Conservation (phyloP, 2,797 vertebrate genomes). For the Oryzias sinensis region DNA sequence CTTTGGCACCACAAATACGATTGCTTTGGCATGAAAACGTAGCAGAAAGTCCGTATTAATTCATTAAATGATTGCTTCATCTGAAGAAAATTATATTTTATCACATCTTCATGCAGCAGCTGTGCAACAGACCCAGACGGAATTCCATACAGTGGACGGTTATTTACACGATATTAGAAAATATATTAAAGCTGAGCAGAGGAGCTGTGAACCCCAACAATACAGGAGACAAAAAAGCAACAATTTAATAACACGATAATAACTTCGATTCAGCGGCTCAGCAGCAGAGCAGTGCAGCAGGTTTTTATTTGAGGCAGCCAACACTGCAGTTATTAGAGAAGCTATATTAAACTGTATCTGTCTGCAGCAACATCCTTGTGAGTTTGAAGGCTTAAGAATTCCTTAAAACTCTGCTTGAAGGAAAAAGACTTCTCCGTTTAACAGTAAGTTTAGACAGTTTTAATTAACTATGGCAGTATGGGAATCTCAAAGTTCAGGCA, state of each 20-base stretch:
- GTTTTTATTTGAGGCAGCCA: conserved; percentile 8
- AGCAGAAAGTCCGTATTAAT: too few species aligned
- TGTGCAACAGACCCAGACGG: too few species aligned
- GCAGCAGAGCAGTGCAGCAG: not conserved
- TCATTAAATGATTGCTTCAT: not conserved
- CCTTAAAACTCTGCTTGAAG: conserved; percentile 3
- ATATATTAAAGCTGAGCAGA: not conserved
- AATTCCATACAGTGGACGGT: too few species aligned
- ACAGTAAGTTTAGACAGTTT: not conserved
- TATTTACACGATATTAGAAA: not conserved
- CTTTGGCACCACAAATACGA: too few species aligned
- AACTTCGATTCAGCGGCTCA: conserved; percentile 1
- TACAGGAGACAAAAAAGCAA: conserved; percentile 4
- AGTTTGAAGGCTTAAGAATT: conserved; percentile 3
- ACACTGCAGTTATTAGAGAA: conserved; percentile 21
- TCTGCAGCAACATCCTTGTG: conserved; percentile 12
- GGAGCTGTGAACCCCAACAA: not conserved
- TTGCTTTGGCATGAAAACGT: too few species aligned
- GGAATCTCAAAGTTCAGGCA: conserved; percentile 14
- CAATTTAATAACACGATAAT: conserved; percentile 12
- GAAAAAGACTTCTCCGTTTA: not conserved
- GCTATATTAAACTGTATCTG: conserved; percentile 20
- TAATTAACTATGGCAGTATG: conserved; percentile 13
- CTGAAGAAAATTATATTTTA: not conserved
- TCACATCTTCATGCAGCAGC: too few species aligned